Percentiles rank a stretch among this genome's conserved stretches.
Evolutionary conservation across 2,888 invertebrate genomes (phyloP).

Genomic region (Dryocosmus kuriphilus): DNA sequence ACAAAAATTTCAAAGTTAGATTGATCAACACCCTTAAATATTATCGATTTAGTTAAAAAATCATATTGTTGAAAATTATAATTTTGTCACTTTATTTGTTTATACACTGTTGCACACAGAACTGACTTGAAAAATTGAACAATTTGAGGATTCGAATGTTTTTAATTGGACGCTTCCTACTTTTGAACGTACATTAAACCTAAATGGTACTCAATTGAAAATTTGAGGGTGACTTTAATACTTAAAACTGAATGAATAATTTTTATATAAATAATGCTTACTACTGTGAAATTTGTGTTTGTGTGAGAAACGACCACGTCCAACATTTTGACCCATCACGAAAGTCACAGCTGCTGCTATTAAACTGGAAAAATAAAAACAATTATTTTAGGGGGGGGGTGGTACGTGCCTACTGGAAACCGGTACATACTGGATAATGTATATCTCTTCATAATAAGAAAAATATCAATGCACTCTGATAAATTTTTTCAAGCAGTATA

Average conservation of each 20-base stretch:
- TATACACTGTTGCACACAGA: too few relatives aligned
- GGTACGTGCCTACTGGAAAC: too few relatives aligned
- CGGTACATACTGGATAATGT: neutral
- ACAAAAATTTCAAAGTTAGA: too few relatives aligned
- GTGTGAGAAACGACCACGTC: slow-evolving; percentile 70
- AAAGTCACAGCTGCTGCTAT: slow-evolving; percentile 80
- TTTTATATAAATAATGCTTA: slow-evolving; percentile 1
- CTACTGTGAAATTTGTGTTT: slow-evolving; percentile 71
- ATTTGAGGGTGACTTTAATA: too few relatives aligned
- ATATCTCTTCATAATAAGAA: neutral
- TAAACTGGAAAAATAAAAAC: slow-evolving; percentile 69
- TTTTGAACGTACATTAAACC: too few relatives aligned
- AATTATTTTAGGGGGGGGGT: neutral
- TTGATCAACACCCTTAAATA: too few relatives aligned
- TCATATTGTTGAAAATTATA: too few relatives aligned
- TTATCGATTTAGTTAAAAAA: too few relatives aligned
- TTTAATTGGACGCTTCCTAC: neutral
- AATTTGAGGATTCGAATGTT: too few relatives aligned
- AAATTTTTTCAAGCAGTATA: neutral
- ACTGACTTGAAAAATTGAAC: too few relatives aligned
- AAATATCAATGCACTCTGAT: neutral
- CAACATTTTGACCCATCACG: slow-evolving; percentile 80
- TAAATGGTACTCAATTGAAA: too few relatives aligned
- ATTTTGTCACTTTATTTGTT: too few relatives aligned
- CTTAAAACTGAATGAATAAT: neutral